Conservation (phyloP, 2,113 vertebrate genomes). For the Neomonachus schauinslandi region DNA sequence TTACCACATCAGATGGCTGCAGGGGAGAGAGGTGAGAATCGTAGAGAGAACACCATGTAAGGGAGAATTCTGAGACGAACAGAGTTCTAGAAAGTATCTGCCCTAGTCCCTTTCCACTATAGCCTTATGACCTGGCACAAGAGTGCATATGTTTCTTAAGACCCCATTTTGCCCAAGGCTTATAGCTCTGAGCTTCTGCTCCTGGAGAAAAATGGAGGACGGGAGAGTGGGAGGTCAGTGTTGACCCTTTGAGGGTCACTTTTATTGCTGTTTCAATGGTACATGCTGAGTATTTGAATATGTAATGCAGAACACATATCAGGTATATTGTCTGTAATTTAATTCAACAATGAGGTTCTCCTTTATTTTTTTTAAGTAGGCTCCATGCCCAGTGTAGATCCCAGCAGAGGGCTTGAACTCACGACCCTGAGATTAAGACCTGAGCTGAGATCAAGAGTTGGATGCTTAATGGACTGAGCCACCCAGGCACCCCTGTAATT, state of each 20-base stretch:
- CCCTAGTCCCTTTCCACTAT: neutral
- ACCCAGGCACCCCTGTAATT: neutral
- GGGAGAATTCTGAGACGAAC: neutral
- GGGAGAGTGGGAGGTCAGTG: neutral
- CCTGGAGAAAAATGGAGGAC: neutral
- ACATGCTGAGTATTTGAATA: neutral
- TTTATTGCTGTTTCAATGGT: neutral
- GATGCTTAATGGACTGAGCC: neutral
- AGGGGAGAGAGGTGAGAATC: neutral
- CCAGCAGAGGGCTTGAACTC: neutral
- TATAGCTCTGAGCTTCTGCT: neutral
- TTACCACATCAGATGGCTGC: neutral
- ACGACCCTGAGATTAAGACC: neutral
- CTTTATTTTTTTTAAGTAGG: neutral
- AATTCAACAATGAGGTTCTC: neutral
- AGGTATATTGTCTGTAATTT: neutral
- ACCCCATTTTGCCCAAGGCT: neutral
- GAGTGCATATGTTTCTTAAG: neutral
- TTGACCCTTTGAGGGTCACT: neutral
- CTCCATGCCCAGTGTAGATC: neutral
- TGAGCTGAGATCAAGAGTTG: neutral
- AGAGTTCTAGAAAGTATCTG: neutral
- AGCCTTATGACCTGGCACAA: neutral
- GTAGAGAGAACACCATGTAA: neutral
- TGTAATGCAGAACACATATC: neutral